A percentile compares a stretch with the other conserved stretches of the same genome.
These are phyloP conservation scores for Uropetala carovei DNA, from an alignment of 2,888 invertebrate genomes.

Conservation along the genomic window DNA sequence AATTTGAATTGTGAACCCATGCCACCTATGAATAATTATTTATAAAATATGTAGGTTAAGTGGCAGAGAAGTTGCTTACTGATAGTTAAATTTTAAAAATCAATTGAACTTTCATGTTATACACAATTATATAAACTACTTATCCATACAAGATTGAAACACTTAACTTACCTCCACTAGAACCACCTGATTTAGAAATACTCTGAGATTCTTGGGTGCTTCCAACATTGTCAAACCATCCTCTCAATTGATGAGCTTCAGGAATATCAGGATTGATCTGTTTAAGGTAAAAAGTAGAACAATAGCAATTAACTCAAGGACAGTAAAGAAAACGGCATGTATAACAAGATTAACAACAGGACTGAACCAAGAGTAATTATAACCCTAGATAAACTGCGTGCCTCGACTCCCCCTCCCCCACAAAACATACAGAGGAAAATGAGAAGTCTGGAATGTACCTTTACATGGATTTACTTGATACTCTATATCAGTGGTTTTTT, in stretches of 20 bases:
- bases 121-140: not conserved
- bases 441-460: too few species aligned
- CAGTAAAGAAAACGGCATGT: not conserved
- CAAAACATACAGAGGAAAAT: too few species aligned
- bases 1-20: slow-evolving; percentile 84
- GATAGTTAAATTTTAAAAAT: not conserved
- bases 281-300: slow-evolving; percentile 72
- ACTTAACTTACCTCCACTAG: slow-evolving; percentile 73
- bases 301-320: not conserved
- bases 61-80: too few species aligned
- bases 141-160: not conserved
- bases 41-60: not conserved
- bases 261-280: slow-evolving; percentile 92
- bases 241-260: slow-evolving; percentile 89
- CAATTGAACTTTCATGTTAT: not conserved
- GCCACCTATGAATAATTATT: slow-evolving; percentile 71
- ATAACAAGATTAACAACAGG: too few species aligned
- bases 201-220: slow-evolving; percentile 79
- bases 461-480: too few species aligned
- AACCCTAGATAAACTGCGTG: too few species aligned
- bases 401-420: too few species aligned
- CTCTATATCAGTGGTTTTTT: too few species aligned
- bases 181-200: slow-evolving; percentile 71
- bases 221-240: slow-evolving; percentile 94
- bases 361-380: too few species aligned